phyloP scores from a whole-genome alignment of 2,797 vertebrate species.

The Thaleichthys pacificus region DNA sequence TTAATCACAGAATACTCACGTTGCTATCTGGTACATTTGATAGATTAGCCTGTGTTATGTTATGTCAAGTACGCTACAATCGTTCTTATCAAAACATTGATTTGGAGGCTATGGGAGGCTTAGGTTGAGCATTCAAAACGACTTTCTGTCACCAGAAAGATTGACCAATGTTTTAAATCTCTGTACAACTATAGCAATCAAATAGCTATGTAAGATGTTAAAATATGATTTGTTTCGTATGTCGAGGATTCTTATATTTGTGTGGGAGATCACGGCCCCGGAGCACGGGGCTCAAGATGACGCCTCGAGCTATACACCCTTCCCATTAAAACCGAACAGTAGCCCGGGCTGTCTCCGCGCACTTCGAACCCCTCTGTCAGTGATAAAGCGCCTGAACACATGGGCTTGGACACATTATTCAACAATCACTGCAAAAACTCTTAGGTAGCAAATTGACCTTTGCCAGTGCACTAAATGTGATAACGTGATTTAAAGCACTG shows the following conservation, averaged over 20 bases:
- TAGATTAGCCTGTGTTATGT: no score
- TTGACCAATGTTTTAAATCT: background rate
- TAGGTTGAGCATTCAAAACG: background rate
- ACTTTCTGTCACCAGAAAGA: background rate
- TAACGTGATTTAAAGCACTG: background rate
- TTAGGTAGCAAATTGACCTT: no score
- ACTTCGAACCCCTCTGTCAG: background rate
- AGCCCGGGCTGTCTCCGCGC: background rate
- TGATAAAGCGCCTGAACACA: background rate
- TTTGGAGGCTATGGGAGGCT: no score
- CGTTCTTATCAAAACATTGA: slow-evolving; percentile 6
- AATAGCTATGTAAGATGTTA: background rate
- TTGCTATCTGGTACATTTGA: no score
- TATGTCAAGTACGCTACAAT: background rate
- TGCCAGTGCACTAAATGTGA: background rate
- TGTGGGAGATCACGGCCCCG: background rate
- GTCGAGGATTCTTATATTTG: no score
- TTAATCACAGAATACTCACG: background rate
- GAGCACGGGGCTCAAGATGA: background rate
- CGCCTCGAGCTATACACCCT: background rate
- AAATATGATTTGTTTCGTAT: no score
- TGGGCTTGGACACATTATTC: background rate
- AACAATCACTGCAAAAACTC: no score
- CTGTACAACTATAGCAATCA: background rate
- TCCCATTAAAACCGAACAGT: no score